phyloP scores from a whole-genome alignment of 1,140 invertebrate species.

The Antheraea mylitta region DNA sequence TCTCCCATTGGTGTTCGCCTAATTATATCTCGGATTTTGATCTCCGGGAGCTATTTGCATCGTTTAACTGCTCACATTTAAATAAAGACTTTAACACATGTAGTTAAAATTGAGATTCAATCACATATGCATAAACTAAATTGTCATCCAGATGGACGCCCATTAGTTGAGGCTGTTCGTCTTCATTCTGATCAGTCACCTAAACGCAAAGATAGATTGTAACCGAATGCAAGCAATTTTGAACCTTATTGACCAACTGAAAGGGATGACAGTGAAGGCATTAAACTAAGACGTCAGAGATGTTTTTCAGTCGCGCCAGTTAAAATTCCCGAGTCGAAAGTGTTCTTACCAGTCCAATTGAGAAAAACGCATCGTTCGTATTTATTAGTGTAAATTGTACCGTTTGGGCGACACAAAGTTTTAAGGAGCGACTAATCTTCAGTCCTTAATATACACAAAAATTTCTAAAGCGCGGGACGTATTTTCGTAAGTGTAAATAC shows the following conservation, averaged over 20 bases:
- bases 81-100: constrained; percentile 25
- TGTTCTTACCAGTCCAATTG: constrained; percentile 60
- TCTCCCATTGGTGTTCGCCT: constrained; percentile 62
- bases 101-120: constrained; percentile 27
- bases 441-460: too few relatives aligned
- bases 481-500: too few relatives aligned
- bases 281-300: constrained; percentile 38
- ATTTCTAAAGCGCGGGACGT: too few relatives aligned
- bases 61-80: constrained; percentile 43
- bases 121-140: constrained; percentile 33
- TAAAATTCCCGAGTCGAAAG: constrained; percentile 44
- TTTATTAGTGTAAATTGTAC: constrained; percentile 63
- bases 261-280: not conserved
- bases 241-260: not conserved
- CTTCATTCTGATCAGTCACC: constrained; percentile 60
- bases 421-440: not conserved
- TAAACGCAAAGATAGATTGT: constrained; percentile 37
- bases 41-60: constrained; percentile 70
- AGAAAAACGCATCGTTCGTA: constrained; percentile 69
- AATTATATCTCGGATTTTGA: constrained; percentile 61
- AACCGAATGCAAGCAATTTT: not conserved
- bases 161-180: constrained; percentile 69
- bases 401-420: not conserved
- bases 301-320: constrained; percentile 32
- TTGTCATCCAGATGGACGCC: constrained; percentile 70